Percentiles rank a stretch among this genome's conserved stretches.
These are phyloP conservation scores for Meganola albula DNA, from an alignment of 2,888 invertebrate genomes.

Conservation along the genomic window DNA sequence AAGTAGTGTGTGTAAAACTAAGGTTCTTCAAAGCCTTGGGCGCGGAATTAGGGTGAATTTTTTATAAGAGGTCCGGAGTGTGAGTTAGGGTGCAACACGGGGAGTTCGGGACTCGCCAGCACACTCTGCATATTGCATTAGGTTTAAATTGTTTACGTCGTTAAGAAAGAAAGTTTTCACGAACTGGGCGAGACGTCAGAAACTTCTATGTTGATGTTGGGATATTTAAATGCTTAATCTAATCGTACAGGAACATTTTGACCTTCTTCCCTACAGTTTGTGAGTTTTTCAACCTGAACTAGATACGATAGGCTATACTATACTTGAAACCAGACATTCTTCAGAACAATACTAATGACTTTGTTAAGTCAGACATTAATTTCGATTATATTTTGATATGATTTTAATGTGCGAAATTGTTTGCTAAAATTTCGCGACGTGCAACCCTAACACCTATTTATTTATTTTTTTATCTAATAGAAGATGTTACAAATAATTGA, in stretches of 20 bases:
- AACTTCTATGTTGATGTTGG: slow-evolving; percentile 38
- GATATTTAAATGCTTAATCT: slow-evolving; percentile 43
- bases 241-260: slow-evolving; percentile 32
- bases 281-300: too few relatives aligned
- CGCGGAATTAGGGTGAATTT: slow-evolving; percentile 57
- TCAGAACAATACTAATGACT: too few relatives aligned
- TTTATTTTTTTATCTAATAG: too few relatives aligned
- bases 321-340: too few relatives aligned
- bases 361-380: too few relatives aligned
- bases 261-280: too few relatives aligned
- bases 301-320: too few relatives aligned
- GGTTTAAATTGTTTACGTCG: slow-evolving; percentile 76
- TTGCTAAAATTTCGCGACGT: too few relatives aligned
- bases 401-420: too few relatives aligned
- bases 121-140: slow-evolving; percentile 71
- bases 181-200: slow-evolving; percentile 44
- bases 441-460: too few relatives aligned
- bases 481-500: too few relatives aligned
- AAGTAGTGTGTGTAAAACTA: slow-evolving; percentile 30
- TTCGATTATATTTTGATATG: too few relatives aligned
- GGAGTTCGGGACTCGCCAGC: slow-evolving; percentile 43
- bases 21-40: slow-evolving; percentile 32
- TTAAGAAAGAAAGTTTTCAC: slow-evolving; percentile 67
- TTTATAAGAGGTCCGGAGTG: slow-evolving; percentile 54
- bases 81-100: slow-evolving; percentile 30